phyloP scores from a whole-genome alignment of 2,888 invertebrate species.

The Chrysolina haemoptera region DNA sequence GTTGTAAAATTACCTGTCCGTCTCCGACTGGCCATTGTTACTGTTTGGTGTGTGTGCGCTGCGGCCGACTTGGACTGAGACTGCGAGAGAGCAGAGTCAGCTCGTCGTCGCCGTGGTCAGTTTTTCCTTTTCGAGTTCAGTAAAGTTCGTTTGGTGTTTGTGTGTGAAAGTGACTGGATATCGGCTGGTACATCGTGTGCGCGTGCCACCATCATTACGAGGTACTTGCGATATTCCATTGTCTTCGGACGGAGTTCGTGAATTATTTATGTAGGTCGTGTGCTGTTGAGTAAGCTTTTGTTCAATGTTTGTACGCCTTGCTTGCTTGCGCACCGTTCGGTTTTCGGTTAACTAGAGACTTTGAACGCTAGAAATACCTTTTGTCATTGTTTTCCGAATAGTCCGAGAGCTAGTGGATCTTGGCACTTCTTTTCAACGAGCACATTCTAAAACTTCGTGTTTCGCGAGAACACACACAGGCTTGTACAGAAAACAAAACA shows the following conservation, averaged over 20 bases:
- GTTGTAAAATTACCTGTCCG: conserved; percentile 37
- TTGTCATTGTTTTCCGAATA: background rate
- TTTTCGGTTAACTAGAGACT: background rate
- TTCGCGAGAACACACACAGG: too few relatives aligned
- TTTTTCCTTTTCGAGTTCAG: conserved; percentile 22
- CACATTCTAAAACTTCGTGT: too few relatives aligned
- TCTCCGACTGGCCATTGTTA: conserved; percentile 25
- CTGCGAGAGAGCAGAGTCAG: conserved; percentile 10
- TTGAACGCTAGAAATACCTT: background rate
- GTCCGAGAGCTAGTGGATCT: too few relatives aligned
- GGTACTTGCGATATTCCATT: conserved; percentile 5
- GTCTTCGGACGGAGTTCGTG: conserved; percentile 3
- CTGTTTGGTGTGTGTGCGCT: background rate
- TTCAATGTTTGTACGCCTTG: background rate
- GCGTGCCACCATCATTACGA: conserved; percentile 14
- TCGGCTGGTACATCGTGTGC: conserved; percentile 1
- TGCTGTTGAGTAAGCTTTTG: conserved; percentile 22
- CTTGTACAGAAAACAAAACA: too few relatives aligned
- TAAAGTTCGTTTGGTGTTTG: conserved; percentile 18
- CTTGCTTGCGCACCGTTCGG: too few relatives aligned
- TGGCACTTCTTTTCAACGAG: too few relatives aligned
- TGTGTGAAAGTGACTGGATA: conserved; percentile 14
- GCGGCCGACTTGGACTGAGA: background rate
- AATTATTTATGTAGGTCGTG: conserved; percentile 23
- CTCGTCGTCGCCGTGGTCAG: background rate